These are phyloP conservation scores for Phaethon lepturus DNA, from an alignment of 2,113 vertebrate genomes.

Conservation along the genomic window DNA sequence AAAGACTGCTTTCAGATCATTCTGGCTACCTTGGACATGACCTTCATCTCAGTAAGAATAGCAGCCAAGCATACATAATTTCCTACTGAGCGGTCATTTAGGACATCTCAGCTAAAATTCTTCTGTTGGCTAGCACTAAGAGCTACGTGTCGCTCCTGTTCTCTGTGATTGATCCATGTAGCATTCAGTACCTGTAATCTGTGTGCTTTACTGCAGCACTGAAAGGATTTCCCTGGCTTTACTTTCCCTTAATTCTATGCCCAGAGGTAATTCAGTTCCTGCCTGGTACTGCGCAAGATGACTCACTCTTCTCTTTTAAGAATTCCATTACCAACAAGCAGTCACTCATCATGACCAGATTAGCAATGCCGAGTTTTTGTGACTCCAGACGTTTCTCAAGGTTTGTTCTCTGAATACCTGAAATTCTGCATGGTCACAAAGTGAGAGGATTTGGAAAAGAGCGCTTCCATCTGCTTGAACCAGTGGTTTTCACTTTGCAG, in stretches of 20 bases:
- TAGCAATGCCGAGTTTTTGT: background rate
- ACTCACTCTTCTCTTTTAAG: conserved; percentile 22
- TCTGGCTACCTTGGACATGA: background rate
- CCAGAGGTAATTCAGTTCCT: background rate
- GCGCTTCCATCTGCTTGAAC: background rate
- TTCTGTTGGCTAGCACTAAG: background rate
- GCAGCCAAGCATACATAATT: background rate
- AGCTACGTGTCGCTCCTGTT: background rate
- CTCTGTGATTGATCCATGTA: background rate
- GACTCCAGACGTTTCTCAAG: background rate
- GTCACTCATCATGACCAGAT: conserved; percentile 2
- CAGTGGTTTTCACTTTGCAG: background rate
- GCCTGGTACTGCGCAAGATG: background rate
- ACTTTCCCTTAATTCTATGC: conserved; percentile 6
- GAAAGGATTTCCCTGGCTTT: conserved; percentile 47
- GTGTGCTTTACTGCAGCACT: background rate
- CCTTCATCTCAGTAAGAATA: background rate
- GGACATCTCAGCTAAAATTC: background rate
- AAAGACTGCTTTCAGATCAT: background rate
- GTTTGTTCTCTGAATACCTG: background rate
- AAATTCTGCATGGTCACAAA: background rate
- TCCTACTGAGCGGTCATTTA: background rate
- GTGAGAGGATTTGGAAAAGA: background rate
- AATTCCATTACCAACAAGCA: background rate
- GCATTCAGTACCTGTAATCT: background rate